These are phyloP conservation scores for Craseonycteris thonglongyai DNA, from an alignment of 2,113 vertebrate genomes.

Conservation along the genomic window DNA sequence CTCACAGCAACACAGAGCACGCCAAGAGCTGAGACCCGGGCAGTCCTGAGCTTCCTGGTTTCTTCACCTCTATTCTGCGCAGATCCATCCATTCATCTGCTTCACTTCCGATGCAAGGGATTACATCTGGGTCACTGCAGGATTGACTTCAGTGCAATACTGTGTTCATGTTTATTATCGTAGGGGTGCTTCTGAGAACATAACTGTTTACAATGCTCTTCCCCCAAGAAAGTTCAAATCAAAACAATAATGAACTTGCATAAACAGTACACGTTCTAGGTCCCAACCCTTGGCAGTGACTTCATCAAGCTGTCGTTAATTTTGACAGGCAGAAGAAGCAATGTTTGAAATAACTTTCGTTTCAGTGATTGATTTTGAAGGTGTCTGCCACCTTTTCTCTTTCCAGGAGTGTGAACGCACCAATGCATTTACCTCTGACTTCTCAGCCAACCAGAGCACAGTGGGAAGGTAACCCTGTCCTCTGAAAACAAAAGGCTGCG, in stretches of 20 bases:
- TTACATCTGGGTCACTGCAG: neutral
- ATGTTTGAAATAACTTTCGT: conserved; percentile 8
- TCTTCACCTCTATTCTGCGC: neutral
- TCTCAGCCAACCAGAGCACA: neutral
- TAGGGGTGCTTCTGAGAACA: conserved; percentile 50
- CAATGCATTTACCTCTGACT: neutral
- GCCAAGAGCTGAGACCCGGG: neutral
- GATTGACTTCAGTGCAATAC: neutral
- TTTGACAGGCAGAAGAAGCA: conserved; percentile 26
- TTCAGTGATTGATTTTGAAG: conserved; percentile 2
- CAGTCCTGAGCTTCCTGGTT: neutral
- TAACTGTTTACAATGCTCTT: conserved; percentile 61
- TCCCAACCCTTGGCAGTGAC: neutral
- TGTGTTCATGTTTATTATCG: conserved; percentile 47
- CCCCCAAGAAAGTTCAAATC: conserved; percentile 56
- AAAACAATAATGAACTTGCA: conserved; percentile 60
- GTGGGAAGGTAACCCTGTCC: neutral
- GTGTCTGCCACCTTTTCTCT: conserved; percentile 14
- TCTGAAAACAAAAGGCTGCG: neutral
- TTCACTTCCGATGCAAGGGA: neutral
- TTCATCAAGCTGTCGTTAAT: conserved; percentile 5
- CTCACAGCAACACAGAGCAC: too few species aligned
- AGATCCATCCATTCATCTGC: neutral
- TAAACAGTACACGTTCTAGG: conserved; percentile 57
- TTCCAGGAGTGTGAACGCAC: neutral